Base-by-base conservation (phyloP, 2,113 vertebrate genomes). In the Anser cygnoides region DNA sequence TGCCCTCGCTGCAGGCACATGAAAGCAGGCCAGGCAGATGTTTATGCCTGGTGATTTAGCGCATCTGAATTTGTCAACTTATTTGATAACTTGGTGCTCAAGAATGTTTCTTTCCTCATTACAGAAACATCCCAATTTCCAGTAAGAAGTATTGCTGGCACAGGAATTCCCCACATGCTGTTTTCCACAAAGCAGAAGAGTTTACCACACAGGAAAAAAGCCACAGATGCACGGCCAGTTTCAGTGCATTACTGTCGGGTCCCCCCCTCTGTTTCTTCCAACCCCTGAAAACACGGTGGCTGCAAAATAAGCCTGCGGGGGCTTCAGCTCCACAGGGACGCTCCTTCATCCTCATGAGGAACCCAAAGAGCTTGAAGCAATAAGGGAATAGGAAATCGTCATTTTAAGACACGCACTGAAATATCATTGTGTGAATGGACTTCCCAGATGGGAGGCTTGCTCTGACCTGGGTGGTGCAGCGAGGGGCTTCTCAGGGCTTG, bases 321-420 rank as follows among this genome's bases (percentile, higher is more conserved):
- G 20, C 46, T 49, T 49, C 46, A 49, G 46, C 46, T 49, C 46
- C 46, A 49, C 46, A 49, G 46, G 46, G 46, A 21, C 20, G 5
- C 85, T 95, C 92, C 63, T 63, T 63, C 88, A 54, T 90, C 88
- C 94, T 85, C 86, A 78, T 0, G 0, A 86, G 90, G 85, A 94
- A 81, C 83, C 93, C 88, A 90, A 80, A 86, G 72, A 39, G 26
- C 90, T 88, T 25, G 72, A 84, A 86, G 95, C 92, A 96, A 92
- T 90, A 58, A 85, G 50, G 89, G 84, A 94, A 95, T 94, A 93
- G 94, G 85, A 96, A 94, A 91, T 81, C 4, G 93, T 90, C 96
- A 79, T 95, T 96, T 93, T 84, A 77, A 80, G 79, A 72, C 83
- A 85, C 2, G 4, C 52, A 80, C 65, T 89, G 93, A 88, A 93